Evolutionary conservation across 2,797 vertebrate genomes (phyloP).

Genomic region (Danio albolineatus): DNA sequence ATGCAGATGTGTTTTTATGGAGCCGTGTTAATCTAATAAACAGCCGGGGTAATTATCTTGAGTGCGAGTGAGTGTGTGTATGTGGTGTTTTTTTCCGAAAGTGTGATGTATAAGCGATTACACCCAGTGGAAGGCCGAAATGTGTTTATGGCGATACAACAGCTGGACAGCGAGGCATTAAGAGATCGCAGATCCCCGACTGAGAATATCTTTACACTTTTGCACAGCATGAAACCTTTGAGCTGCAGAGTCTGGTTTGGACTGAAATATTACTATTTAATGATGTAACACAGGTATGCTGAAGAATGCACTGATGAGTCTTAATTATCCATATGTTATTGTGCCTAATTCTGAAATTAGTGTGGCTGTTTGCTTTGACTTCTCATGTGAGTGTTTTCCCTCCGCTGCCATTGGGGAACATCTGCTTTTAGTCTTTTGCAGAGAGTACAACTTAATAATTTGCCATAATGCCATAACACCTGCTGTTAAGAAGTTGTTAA

Average conservation of each 20-base stretch:
- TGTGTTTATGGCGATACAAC: conserved; percentile 56
- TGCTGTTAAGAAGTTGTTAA: conserved; percentile 20
- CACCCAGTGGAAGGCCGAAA: conserved; percentile 41
- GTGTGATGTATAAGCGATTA: conserved; percentile 60
- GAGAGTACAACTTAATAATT: conserved; percentile 46
- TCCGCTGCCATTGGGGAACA: conserved; percentile 65
- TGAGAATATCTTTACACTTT: conserved; percentile 10
- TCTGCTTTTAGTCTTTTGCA: conserved; percentile 44
- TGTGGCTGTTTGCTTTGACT: conserved; percentile 39
- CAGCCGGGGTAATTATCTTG: conserved; percentile 69
- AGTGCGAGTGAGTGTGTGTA: conserved; percentile 38
- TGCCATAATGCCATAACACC: conserved; percentile 28
- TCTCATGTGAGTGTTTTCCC: conserved; percentile 65
- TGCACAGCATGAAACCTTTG: conserved; percentile 46
- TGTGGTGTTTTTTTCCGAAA: conserved; percentile 31
- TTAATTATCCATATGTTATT: conserved; percentile 78
- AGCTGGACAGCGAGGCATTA: conserved; percentile 62
- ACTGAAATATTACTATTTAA: not conserved
- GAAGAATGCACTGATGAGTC: conserved; percentile 75
- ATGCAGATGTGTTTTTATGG: conserved; percentile 67
- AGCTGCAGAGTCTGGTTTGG: conserved; percentile 43
- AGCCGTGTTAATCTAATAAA: conserved; percentile 65
- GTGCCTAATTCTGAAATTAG: conserved; percentile 31
- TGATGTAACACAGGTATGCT: not conserved
- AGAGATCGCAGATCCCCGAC: conserved; percentile 38